Base-by-base conservation (phyloP, 2,113 vertebrate species). In the Pachyramphus minor region DNA sequence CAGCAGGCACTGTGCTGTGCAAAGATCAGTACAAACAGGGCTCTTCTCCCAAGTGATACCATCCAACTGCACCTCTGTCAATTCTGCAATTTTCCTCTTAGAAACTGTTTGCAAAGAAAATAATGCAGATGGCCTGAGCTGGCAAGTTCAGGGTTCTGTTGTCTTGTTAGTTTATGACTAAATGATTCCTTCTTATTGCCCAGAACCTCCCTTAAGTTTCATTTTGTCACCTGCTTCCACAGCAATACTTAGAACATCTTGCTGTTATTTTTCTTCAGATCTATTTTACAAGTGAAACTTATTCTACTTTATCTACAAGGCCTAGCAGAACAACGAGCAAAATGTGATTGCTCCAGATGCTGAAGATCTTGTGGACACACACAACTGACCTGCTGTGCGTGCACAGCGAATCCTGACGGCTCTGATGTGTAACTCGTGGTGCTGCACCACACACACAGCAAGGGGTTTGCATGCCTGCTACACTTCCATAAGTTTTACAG, bases 371-470 rank as follows among this genome's bases (percentile, higher is more conserved):
- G 28, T 5, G 18, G 39, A 28, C 25, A 44, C 5, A 27, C 6
- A 44, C 8, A 31, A 3, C 16, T 9, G 24, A 27, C 4, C 27
- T 68, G 22, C n/a, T 55, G 58, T 11, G 14, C 23, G 20, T 30
- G 41, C 50, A 35, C 13, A 68, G 42, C 67, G 72, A 75, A 41
- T 11, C 8, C 8, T 41, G 41, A 24, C 19, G 24, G 6, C 14
- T 31, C 41, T n/a, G 41, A 28, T 11, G 12, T 25, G 44, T 31
- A 33, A 44, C 27, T 23, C n/a, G 5, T 1, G 8, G 24, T 19
- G 15, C 39, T 64, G 55, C 44, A 59, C 5, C 45, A 47, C 12
- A 24, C 14, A 11, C 3, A 5, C 8, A 63, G 8, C 0, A 0
- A 67, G 12, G 6, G 4, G 3, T 37, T 62, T 44, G 6, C 42